Base-by-base conservation (phyloP, 2,888 invertebrate species). In the Ophion ventricosus region DNA sequence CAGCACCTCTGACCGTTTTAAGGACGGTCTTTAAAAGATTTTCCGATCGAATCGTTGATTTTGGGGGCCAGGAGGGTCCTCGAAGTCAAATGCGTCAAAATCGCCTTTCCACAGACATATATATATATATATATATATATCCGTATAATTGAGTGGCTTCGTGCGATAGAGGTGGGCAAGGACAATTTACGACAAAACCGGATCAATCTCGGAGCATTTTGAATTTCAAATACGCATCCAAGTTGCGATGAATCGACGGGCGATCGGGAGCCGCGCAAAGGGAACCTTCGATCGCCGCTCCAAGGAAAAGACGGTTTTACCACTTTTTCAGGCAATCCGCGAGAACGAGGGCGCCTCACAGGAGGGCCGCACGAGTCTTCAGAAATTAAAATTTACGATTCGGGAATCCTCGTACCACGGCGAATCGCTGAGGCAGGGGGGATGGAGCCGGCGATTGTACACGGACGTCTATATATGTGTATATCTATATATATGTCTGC, bases 151-250 rank as follows among this genome's bases (percentile, higher is more conserved):
- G 59, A 72, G 63, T 66, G 49, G n/a, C 61, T 67, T 40, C 67
- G 72, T 75, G 86, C 80, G 67, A 20, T 20, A 57, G 57, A 75
- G 73, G 35, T 25, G 64, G 63, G 25, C 43, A 83, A 75, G 82
- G 84, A 88, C 89, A 90, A 90, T 91, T 91, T 90, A 90, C 90
- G 90, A 90, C 88, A 89, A 90, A 89, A 90, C 88, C 90, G 79
- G 87, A 87, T 83, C 89, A 90, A 90, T 90, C 87, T 86, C 84
- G 75, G 78, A 80, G 73, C 86, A 79, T 88, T 89, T 87, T 90
- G 90, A 91, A 90, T 89, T 90, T 90, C 88, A 90, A 89, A 90
- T 87, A 59, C 67, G 40, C 43, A 67, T 23, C 25, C 35, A 35
- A 35, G 35, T 35, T 8, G 35, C 35, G 35, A 7, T 35, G 8